These are phyloP conservation scores for Grammomys dolichurus DNA, from an alignment of 2,113 vertebrate genomes.

Conservation along the genomic window DNA sequence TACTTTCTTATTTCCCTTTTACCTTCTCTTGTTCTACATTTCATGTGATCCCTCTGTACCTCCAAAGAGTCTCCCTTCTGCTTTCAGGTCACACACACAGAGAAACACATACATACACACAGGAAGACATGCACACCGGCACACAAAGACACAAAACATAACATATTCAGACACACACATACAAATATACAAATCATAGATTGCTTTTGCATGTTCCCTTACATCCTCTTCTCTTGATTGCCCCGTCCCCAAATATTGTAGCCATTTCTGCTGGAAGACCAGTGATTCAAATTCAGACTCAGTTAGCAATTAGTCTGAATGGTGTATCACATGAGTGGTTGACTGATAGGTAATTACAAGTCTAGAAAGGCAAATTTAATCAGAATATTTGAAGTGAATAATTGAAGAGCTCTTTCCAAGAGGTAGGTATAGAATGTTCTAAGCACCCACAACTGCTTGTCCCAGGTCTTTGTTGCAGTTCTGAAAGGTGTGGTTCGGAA, in stretches of 20 bases:
- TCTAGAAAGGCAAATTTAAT: constrained; percentile 25
- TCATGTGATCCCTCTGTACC: not conserved
- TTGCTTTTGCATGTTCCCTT: not conserved
- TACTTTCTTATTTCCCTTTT: not conserved
- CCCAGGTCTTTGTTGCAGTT: no score
- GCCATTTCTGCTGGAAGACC: constrained; percentile 13
- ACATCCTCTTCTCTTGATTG: not conserved
- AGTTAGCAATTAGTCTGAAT: constrained; percentile 41
- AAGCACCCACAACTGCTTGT: not conserved
- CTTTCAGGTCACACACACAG: not conserved
- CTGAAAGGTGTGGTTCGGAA: not conserved
- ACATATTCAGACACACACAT: not conserved
- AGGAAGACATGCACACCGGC: not conserved
- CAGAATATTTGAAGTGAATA: constrained; percentile 55
- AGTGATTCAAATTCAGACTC: constrained; percentile 61
- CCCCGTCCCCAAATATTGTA: not conserved
- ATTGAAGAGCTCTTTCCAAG: constrained; percentile 38
- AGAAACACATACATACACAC: not conserved
- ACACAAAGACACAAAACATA: not conserved
- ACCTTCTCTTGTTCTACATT: not conserved
- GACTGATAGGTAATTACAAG: constrained; percentile 47
- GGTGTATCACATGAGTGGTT: constrained; percentile 45
- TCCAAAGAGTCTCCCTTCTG: not conserved
- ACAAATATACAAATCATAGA: not conserved
- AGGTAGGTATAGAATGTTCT: not conserved